A percentile compares a stretch with the other conserved stretches of the same genome.
These are phyloP conservation scores for Scolanthus callimorphus DNA, from an alignment of 92 coral and sea anemone species.

Conservation along the genomic window DNA sequence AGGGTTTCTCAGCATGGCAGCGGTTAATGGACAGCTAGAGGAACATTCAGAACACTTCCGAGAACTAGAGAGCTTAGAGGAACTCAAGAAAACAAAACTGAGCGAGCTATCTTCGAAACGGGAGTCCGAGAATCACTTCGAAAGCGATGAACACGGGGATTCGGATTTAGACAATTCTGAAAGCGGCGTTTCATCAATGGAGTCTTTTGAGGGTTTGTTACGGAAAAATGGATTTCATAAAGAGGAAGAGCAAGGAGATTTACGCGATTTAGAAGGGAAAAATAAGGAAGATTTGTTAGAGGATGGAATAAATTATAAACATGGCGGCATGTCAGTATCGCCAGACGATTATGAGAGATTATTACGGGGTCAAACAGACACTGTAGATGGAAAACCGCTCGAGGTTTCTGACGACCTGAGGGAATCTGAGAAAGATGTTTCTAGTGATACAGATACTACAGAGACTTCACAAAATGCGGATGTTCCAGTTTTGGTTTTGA, in stretches of 20 bases:
- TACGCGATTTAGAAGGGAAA: slow-evolving; percentile 10
- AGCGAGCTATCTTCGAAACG: too few relatives aligned
- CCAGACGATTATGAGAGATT: slow-evolving; percentile 59
- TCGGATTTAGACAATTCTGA: slow-evolving; percentile 80
- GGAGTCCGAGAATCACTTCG: neutral
- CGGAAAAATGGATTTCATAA: slow-evolving; percentile 37
- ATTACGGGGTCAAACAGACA: neutral
- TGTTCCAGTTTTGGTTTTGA: slow-evolving; percentile 64
- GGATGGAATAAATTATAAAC: slow-evolving; percentile 7
- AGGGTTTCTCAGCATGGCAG: slow-evolving; percentile 5
- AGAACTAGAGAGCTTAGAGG: neutral
- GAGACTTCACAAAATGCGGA: neutral
- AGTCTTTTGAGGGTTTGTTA: slow-evolving; percentile 69
- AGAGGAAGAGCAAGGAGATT: slow-evolving; percentile 15
- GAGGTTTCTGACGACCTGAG: neutral
- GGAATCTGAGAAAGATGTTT: neutral
- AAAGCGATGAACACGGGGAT: slow-evolving; percentile 27
- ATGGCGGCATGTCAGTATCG: slow-evolving; percentile 54
- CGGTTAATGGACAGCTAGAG: too few relatives aligned
- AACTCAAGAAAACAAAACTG: too few relatives aligned
- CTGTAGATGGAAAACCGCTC: neutral
- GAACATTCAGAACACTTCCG: too few relatives aligned
- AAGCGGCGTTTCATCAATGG: slow-evolving; percentile 92
- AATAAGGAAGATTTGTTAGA: slow-evolving; percentile 18
- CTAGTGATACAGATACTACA: neutral